phyloP scores from a whole-genome alignment of 2,888 invertebrate species.

The Rhagophthalmus giganteus region DNA sequence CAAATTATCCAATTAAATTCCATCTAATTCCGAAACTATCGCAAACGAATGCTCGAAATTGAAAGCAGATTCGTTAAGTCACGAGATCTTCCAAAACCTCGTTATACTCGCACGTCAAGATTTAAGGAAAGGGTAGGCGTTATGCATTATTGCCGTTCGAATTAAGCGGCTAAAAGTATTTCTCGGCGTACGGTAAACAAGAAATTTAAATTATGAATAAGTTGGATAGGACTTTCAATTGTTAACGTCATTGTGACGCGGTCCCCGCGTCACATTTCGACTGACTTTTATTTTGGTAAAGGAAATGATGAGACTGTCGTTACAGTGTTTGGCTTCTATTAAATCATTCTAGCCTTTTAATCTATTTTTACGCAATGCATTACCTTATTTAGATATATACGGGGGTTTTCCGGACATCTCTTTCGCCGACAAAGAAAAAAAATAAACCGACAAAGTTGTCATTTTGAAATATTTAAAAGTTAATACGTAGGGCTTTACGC shows the following conservation, averaged over 20 bases:
- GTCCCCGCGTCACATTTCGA: constrained; percentile 18
- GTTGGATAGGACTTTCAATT: constrained; percentile 18
- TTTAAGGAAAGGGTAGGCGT: too few relatives aligned
- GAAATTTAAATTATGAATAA: constrained; percentile 16
- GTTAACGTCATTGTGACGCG: constrained; percentile 24
- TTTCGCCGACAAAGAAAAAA: too few relatives aligned
- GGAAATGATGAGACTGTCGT: constrained; percentile 12
- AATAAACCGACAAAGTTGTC: too few relatives aligned
- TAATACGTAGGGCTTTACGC: constrained; percentile 8
- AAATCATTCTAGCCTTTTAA: constrained; percentile 3
- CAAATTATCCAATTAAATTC: too few relatives aligned
- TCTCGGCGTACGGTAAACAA: constrained; percentile 4
- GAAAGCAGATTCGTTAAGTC: too few relatives aligned
- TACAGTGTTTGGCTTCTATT: constrained; percentile 3
- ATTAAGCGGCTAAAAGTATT: too few relatives aligned
- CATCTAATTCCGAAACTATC: too few relatives aligned
- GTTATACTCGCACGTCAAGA: too few relatives aligned
- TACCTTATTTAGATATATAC: not conserved
- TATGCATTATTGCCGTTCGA: too few relatives aligned
- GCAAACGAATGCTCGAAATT: too few relatives aligned
- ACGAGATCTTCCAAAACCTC: too few relatives aligned
- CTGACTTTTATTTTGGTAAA: constrained; percentile 20
- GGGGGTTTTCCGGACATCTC: too few relatives aligned
- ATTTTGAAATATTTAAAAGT: not conserved
- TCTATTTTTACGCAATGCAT: not conserved